Percentiles rank a stretch among this genome's conserved stretches.
phyloP scores from a whole-genome alignment of 2,797 vertebrate genomes.

The Danio choprae region DNA sequence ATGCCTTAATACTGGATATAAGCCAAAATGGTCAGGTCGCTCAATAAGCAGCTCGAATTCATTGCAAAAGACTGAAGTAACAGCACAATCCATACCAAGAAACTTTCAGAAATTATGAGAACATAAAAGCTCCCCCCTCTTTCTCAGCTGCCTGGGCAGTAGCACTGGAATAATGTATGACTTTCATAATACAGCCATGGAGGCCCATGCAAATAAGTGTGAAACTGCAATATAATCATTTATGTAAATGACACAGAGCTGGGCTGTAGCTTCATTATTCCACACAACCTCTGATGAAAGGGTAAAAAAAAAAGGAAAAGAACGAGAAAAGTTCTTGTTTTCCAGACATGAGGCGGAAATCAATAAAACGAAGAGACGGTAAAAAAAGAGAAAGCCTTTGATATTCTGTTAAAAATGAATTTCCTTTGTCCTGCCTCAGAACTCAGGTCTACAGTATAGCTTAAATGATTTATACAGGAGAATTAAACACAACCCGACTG shows the following conservation, averaged over 20 bases:
- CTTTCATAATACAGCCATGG: conserved; percentile 68
- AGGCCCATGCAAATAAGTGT: conserved; percentile 71
- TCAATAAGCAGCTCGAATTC: conserved; percentile 39
- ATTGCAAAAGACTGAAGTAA: conserved; percentile 46
- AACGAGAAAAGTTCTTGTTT: conserved; percentile 57
- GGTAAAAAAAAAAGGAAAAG: conserved; percentile 48
- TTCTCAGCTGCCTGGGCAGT: conserved; percentile 60
- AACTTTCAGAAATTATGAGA: conserved; percentile 45
- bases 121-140: conserved; percentile 48
- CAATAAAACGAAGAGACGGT: conserved; percentile 59
- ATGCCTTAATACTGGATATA: background rate
- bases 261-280: conserved; percentile 67
- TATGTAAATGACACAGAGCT: conserved; percentile 70
- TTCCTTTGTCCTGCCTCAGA: conserved; percentile 47
- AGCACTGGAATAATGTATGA: conserved; percentile 68
- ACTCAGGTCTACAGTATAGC: conserved; percentile 49
- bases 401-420: conserved; percentile 64
- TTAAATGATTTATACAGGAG: conserved; percentile 51
- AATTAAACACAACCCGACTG: conserved; percentile 36
- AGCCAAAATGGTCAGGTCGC: background rate
- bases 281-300: conserved; percentile 57
- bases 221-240: conserved; percentile 74
- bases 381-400: conserved; percentile 61
- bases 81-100: conserved; percentile 49
- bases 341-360: conserved; percentile 60